Base-by-base conservation (phyloP, 1,140 invertebrate species). In the Bombus waltoni region DNA sequence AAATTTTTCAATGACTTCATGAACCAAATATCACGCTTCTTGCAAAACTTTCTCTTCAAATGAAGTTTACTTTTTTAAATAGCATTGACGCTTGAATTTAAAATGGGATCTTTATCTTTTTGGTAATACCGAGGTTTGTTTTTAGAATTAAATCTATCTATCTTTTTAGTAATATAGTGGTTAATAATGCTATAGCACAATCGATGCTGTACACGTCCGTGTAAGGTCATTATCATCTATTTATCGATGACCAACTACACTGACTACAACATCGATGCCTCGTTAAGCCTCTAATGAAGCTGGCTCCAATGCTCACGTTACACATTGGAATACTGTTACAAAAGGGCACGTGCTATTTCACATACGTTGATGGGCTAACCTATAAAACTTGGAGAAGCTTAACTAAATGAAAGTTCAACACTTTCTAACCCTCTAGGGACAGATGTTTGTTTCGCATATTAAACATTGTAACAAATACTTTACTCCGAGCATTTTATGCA, bases 211-310 rank as follows among this genome's bases (percentile, higher is more conserved):
- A 66, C 71, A 22, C 42, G 72, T 11, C 11, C 35, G 10, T n/a
- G 40, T 35, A 35, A 35, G n/a, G 73, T 74, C 73, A 74, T 74
- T 74, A 74, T 74, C 40, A 74, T 38, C 73, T 53, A 28, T 75
- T 75, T 75, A 75, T 75, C 73, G 47, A 40, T 75, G 73, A 75
- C 73, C 73, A 53, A 47, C 47, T 53, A 75, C 47, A 38, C 5
- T 22, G 47, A 35, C 32, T 68, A 35, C 32, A 35, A 18, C 32
- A 6, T 40, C 73, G 44, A n/a, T 75, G 22, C 32, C 47, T 75
- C 73, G 25, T 75, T 75, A 75, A 47, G 25, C 47, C 47, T 75
- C 73, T 53, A 57, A 75, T 57, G 32, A 75, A 75, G 44, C 73
- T 25, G 32, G 73, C n/a, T 74, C 28, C 44, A 53, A 47, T 35